Base-by-base conservation (phyloP, 2,888 invertebrate species). In the Hartigia nigra region DNA sequence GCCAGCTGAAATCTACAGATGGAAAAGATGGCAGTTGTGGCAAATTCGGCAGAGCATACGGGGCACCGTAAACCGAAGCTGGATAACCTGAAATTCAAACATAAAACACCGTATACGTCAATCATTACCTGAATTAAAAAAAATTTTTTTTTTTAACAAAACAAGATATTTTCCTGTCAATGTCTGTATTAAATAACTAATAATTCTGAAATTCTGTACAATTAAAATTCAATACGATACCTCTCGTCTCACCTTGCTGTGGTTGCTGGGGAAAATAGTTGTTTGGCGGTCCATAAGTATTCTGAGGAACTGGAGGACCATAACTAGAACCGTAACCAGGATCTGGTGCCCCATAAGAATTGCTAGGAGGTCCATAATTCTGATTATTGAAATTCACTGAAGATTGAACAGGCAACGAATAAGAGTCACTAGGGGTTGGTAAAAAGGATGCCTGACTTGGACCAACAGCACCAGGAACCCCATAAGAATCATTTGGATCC, bases 21-120 rank as follows among this genome's bases (percentile, higher is more conserved):
- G 90, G 88, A n/a, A 89, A 34, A 9, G 83, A 81, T n/a, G 86
- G 82, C 32, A 85, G 78, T 72, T 81, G 81, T 0, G 84, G 77
- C 77, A 95, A 92, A 79, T 94, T 94, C 79, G 93, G 89, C 31
- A 94, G 92, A 0, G 93, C 93, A 86, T 94, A 94, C 0, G 95
- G 94, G 77, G 93, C 90, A 77, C 94, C 94, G 82, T 93, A 93
- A 1, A 83, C 84, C 88, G 81, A 87, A 55, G 86, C 90, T 82
- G 90, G 81, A 3, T 90, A 85, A 39, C 69, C 14, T 39, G 11
- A 70, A n/a, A 3, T n/a, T n/a, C n/a, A 69, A 75, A 69, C 75
- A 36, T 36, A 78, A 79, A 1, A 32, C 1, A 14, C 14, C 36
- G 23, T 76, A 32, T 4, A 32, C 12, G 1, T 35, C 5, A 5